Base-by-base conservation (phyloP, 1,140 invertebrate species). In the Cydia strobilella region DNA sequence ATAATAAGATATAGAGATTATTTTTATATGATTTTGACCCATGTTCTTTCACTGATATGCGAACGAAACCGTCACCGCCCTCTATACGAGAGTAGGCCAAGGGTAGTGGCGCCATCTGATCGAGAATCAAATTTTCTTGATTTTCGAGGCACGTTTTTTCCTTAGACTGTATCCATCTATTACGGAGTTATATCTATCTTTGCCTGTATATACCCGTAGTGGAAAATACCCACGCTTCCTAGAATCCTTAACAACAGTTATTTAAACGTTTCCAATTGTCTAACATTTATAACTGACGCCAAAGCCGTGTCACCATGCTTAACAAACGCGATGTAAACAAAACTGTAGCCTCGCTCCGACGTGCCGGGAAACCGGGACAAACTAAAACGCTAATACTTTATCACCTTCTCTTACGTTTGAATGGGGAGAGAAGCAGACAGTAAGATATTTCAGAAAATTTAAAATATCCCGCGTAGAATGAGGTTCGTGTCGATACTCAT, bases 241-340 rank as follows among this genome's bases (percentile, higher is more conserved):
- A 3, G 10, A n/a, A 65, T 63, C 15, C 63, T 65, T 65, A n/a
- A 65, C 31, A 66, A 66, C 13, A 69, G 65, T 10, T 69, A 39
- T 69, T 69, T 69, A 69, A 69, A 35, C 15, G 65, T 18, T 18
- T 18, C 65, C 25, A 65, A 65, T 35, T 65, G 35, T 39, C 31
- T 15, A 42, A 35, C 31, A 69, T 69, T 69, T 35, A 69, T 69
- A 69, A 39, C 65, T 69, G 27, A 5, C 65, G n/a, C 65, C 65
- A 42, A 69, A 35, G 65, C 6, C 35, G 31, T 59, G 31, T 69
- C 35, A 69, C 65, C 65, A 69, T 69, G 65, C 7, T 31, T 10
- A n/a, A 18, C 65, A 18, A 39, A 18, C 31, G 65, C 65, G 63
- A 69, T 69, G 65, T 69, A 72, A 72, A 72, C 71, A 72, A 23